These are phyloP conservation scores for Saguinus imperator DNA, from an alignment of 2,113 vertebrate species.

Conservation along the genomic window DNA sequence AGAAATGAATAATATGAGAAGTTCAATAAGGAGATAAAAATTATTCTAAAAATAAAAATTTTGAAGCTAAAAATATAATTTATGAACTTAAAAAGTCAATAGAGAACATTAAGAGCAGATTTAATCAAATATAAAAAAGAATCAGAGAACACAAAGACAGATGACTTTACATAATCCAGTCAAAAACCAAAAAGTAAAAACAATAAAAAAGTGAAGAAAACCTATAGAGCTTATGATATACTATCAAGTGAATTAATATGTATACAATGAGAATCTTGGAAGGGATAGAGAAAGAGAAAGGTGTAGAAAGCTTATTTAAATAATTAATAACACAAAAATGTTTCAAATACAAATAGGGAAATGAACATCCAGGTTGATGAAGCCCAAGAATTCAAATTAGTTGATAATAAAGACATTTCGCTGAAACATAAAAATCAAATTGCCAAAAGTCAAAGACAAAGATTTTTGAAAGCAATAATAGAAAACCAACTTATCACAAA, in stretches of 20 bases:
- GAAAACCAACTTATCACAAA: neutral
- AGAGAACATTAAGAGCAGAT: neutral
- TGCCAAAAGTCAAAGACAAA: neutral
- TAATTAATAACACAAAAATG: neutral
- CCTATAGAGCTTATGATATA: neutral
- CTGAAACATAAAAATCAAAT: neutral
- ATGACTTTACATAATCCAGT: neutral
- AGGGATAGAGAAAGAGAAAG: neutral
- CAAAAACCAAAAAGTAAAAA: neutral
- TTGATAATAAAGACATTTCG: neutral
- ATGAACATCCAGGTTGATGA: neutral
- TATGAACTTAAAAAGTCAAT: neutral
- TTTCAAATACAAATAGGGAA: neutral
- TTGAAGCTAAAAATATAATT: neutral
- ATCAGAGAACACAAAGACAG: neutral
- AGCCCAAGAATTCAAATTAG: neutral
- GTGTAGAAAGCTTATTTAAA: neutral
- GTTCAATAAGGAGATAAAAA: neutral
- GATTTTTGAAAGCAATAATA: neutral
- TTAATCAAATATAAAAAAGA: neutral
- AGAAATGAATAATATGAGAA: neutral
- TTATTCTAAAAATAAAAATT: neutral
- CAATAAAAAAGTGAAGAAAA: neutral
- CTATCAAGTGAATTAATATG: neutral
- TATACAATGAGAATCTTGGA: neutral